A percentile compares a stretch with the other conserved stretches of the same genome.
These are phyloP conservation scores for Eugnorisma glareosa DNA, from an alignment of 2,888 invertebrate species.

Conservation along the genomic window DNA sequence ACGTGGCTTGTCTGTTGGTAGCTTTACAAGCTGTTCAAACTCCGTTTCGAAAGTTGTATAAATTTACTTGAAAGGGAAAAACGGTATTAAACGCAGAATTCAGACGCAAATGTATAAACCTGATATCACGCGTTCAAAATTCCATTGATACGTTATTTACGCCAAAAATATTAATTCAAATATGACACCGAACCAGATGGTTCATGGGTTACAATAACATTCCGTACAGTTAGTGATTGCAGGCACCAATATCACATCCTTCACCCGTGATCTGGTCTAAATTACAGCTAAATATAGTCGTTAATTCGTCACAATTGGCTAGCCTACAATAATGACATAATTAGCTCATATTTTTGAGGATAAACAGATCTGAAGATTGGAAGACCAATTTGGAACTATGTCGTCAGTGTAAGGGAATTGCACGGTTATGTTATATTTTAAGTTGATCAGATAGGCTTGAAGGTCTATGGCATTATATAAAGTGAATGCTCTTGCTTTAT, in stretches of 20 bases:
- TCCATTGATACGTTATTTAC: not conserved
- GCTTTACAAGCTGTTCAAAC: not conserved
- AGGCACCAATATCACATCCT: constrained; percentile 55
- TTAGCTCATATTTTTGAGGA: not conserved
- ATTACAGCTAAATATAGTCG: constrained; percentile 58
- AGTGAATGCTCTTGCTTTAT: not conserved
- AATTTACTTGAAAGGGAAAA: not conserved
- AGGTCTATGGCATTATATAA: too few relatives aligned
- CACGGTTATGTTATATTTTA: not conserved
- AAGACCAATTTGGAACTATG: not conserved
- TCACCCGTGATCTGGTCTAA: constrained; percentile 74
- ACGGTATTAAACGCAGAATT: not conserved
- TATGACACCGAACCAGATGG: constrained; percentile 35
- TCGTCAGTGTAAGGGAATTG: not conserved
- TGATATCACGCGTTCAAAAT: not conserved
- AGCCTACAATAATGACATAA: not conserved
- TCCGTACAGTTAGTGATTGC: constrained; percentile 37
- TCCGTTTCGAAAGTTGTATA: not conserved
- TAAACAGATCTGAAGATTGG: not conserved
- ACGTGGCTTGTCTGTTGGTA: not conserved
- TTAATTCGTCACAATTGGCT: constrained; percentile 24
- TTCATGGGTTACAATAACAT: constrained; percentile 51
- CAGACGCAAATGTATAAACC: not conserved
- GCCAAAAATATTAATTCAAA: constrained; percentile 34
- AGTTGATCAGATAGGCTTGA: not conserved